Percentiles rank a stretch among this genome's conserved stretches.
Evolutionary conservation across 2,113 vertebrate species (phyloP).

Genomic region (Callospermophilus lateralis): DNA sequence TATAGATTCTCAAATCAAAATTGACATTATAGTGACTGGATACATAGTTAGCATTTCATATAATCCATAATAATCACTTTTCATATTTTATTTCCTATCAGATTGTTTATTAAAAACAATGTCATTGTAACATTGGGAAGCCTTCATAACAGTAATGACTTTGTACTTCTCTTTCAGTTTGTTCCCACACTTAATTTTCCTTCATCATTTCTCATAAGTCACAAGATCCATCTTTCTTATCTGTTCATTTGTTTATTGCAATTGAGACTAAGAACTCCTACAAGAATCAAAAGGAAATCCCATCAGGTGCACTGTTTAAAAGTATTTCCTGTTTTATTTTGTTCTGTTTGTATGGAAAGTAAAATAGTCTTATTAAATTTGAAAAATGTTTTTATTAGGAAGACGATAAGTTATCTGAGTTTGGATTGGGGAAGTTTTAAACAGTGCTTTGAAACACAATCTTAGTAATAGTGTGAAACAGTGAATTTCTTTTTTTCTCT

Average conservation of each 20-base stretch:
- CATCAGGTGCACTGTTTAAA: not conserved
- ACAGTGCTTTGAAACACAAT: not conserved
- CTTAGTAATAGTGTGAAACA: not conserved
- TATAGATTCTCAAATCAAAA: constrained; percentile 1
- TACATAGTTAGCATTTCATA: not conserved
- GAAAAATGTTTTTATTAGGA: constrained; percentile 29
- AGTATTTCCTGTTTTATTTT: not conserved
- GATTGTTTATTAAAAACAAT: not conserved
- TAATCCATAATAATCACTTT: not conserved
- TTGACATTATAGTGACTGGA: not conserved
- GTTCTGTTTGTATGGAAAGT: not conserved
- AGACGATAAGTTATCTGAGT: not conserved
- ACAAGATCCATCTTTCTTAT: not conserved
- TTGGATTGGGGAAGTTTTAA: not conserved
- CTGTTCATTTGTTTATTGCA: constrained; percentile 14
- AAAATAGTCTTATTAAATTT: constrained; percentile 8
- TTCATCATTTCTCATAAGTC: constrained; percentile 36
- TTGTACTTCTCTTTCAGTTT: not conserved
- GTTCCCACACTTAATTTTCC: not conserved
- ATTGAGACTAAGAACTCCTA: not conserved
- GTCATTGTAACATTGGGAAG: constrained; percentile 1
- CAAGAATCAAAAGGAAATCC: not conserved
- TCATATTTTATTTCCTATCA: not conserved
- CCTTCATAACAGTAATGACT: not conserved
- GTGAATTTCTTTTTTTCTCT: constrained; percentile 44